Evolutionary conservation across 2,888 invertebrate genomes (phyloP), one percentile per base, ranked within the genome.

Genomic region (Mylabris sibirica): DNA sequence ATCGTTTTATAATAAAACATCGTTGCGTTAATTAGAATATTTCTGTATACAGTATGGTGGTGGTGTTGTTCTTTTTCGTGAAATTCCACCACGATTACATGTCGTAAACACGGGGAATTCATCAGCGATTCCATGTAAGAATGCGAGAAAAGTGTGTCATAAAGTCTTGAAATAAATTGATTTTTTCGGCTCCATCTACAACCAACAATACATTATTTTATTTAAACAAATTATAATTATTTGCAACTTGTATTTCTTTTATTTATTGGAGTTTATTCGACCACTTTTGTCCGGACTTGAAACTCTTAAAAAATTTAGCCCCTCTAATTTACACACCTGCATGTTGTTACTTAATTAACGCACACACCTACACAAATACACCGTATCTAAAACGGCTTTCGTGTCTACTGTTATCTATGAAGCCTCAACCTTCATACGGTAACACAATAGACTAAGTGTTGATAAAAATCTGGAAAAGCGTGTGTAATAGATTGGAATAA

Each of bases 361-460:
- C 30, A 57, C 24, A 57, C 2, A 0, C 11, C 12, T 24, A 3
- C 6, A 49, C 20, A 20, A n/a, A n/a, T n/a, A n/a, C n/a, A n/a
- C n/a, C n/a, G n/a, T n/a, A 6, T 44, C 5, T 30, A 30, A 30
- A 30, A 30, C 17, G 44, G 5, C 3, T 44, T 57, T 57, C 57
- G 57, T 57, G 57, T 57, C 12, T 49, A 24, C 24, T 12, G 57
- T 57, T 57, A 57, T 57, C 57, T 57, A 12, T 57, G 57, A 22
- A 14, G 14, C 24, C 11, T 12, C 12, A 24, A 20, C 24, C 12
- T 24, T 49, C 20, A 1, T 49, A 8, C 14, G 17, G 14, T 3
- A 0, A 14, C 5, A 30, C 8, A 30, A 30, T 8, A 8, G 30
- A 30, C 30, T 30, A 4, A 30, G 8, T 30, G 5, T 30, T 57